Evolutionary conservation across 2,113 vertebrate species (phyloP).

Genomic region (Synodontis membranacea): DNA sequence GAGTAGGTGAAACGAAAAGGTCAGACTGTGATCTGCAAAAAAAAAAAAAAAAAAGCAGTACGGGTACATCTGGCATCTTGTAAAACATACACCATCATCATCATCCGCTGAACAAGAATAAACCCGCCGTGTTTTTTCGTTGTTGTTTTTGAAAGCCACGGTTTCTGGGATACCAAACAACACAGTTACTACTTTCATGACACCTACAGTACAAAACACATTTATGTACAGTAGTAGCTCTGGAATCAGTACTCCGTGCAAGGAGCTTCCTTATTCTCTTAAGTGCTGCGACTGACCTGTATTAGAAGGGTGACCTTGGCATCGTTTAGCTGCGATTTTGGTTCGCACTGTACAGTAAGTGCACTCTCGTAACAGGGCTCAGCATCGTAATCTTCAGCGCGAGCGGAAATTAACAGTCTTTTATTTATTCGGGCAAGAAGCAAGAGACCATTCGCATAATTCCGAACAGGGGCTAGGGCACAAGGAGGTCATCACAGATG

Average conservation of each 20-base stretch:
- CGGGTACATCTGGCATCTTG: background rate
- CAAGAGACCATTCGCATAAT: background rate
- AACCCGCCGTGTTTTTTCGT: background rate
- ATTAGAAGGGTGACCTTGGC: background rate
- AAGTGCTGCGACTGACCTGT: background rate
- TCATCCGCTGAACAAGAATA: background rate
- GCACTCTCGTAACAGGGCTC: background rate
- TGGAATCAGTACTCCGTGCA: background rate
- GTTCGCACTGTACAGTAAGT: background rate
- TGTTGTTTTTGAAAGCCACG: background rate
- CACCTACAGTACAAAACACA: background rate
- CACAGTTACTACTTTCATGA: background rate
- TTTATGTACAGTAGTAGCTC: background rate
- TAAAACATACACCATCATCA: background rate
- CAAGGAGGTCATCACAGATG: background rate
- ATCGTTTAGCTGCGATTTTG: background rate
- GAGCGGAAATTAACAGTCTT: background rate
- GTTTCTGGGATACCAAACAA: background rate
- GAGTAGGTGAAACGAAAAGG: background rate
- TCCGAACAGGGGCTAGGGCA: background rate
- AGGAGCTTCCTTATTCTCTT: background rate
- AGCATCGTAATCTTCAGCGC: background rate
- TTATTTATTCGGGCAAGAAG: background rate
- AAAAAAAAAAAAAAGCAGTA: too few relatives aligned
- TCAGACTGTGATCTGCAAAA: slow-evolving; percentile 1